phyloP scores from a whole-genome alignment of 2,113 vertebrate genomes.

The Calidris pygmaea region DNA sequence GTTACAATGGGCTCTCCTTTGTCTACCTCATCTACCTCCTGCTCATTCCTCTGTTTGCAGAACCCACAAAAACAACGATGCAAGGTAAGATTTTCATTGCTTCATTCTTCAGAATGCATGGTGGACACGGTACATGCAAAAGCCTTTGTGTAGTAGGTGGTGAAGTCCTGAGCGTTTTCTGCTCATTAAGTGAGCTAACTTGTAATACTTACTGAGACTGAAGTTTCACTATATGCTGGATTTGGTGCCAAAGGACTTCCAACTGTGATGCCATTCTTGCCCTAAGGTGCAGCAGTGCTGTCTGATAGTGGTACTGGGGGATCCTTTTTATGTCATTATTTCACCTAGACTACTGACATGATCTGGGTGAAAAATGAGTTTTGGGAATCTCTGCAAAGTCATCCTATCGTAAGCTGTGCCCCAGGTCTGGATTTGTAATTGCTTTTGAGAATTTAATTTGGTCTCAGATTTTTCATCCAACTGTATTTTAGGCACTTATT shows the following conservation, averaged over 20 bases:
- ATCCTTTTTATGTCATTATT: neutral
- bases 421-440: neutral
- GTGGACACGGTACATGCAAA: neutral
- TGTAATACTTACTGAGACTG: rapidly evolving
- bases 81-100: slow-evolving; percentile 82
- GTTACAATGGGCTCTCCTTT: slow-evolving; percentile 96
- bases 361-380: neutral
- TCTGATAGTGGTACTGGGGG: neutral
- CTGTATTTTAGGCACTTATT: neutral
- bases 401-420: neutral
- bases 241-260: neutral
- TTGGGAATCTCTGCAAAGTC: neutral
- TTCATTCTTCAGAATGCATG: neutral
- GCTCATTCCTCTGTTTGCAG: slow-evolving; percentile 94
- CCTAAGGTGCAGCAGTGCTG: neutral
- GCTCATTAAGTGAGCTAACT: neutral
- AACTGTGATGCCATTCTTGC: neutral
- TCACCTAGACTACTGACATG: neutral
- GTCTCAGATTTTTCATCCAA: neutral
- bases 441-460: neutral
- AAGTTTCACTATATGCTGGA: neutral
- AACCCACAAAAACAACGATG: slow-evolving; percentile 92
- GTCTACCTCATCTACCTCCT: slow-evolving; percentile 99
- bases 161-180: neutral
- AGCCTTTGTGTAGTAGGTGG: neutral